Conservation (phyloP, 2,797 vertebrate species). For the Psittacula echo region DNA sequence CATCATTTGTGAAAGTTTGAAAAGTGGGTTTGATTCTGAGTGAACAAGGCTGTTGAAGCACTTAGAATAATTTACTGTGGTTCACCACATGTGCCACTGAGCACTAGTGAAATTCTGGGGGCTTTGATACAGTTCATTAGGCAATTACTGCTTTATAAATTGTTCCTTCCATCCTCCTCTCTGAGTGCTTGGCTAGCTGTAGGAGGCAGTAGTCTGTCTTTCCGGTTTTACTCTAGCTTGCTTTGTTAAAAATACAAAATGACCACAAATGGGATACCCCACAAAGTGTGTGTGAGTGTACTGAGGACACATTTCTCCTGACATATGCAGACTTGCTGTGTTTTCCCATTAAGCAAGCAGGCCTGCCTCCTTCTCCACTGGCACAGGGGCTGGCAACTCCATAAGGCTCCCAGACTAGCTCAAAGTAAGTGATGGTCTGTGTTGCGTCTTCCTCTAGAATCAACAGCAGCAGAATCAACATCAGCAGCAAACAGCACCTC, state of each 20-base stretch:
- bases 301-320: rapidly evolving
- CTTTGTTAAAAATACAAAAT: not conserved
- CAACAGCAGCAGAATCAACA: slow-evolving; percentile 87
- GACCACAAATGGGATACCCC: not conserved
- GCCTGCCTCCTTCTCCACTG: not conserved
- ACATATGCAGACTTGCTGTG: rapidly evolving
- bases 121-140: not conserved
- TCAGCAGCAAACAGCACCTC: slow-evolving; percentile 79
- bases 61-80: not conserved
- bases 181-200: not conserved
- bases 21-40: not conserved
- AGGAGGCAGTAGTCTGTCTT: not conserved
- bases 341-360: rapidly evolving
- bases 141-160: not conserved
- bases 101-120: not conserved
- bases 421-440: not conserved
- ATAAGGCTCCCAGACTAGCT: rapidly evolving
- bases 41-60: not conserved
- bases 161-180: not conserved
- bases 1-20: not conserved
- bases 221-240: not conserved
- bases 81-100: not conserved
- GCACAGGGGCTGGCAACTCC: rapidly evolving
- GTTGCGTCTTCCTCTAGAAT: slow-evolving; percentile 68
- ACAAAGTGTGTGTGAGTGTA: rapidly evolving